Conservation (phyloP, 2,888 invertebrate genomes). For the Pandemis cinnamomeana region DNA sequence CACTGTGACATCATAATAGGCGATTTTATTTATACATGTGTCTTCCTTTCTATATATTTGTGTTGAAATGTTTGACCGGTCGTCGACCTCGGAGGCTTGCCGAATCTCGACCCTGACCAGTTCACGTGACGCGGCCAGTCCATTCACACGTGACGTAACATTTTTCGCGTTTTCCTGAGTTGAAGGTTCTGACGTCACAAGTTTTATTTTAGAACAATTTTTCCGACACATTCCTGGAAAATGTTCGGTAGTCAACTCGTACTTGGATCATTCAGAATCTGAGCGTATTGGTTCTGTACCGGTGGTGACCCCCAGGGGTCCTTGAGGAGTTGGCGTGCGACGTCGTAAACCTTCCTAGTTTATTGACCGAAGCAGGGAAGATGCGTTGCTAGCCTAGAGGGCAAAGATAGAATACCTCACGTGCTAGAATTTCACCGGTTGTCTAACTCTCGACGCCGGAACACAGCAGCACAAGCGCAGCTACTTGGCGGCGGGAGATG, state of each 20-base stretch:
- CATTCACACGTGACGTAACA: slow-evolving; percentile 59
- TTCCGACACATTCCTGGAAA: background rate
- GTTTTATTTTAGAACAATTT: background rate
- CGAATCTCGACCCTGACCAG: slow-evolving; percentile 71
- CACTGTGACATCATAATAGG: slow-evolving; percentile 73
- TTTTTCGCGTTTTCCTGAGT: slow-evolving; percentile 50
- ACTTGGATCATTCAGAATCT: too few species aligned
- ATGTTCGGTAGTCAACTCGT: background rate
- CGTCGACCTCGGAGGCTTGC: slow-evolving; percentile 64
- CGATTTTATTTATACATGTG: slow-evolving; percentile 42
- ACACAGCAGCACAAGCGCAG: too few species aligned
- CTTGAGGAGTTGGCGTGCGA: too few species aligned
- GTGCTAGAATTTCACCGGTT: too few species aligned
- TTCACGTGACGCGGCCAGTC: slow-evolving; percentile 50
- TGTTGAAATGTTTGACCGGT: slow-evolving; percentile 73
- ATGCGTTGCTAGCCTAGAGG: too few species aligned
- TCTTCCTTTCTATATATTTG: slow-evolving; percentile 14
- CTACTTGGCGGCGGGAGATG: too few species aligned
- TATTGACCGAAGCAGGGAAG: too few species aligned
- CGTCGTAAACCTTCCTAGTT: too few species aligned
- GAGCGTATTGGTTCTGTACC: too few species aligned
- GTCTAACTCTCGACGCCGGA: too few species aligned
- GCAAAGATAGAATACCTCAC: too few species aligned
- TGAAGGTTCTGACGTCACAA: slow-evolving; percentile 17
- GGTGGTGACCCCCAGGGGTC: too few species aligned